A percentile compares a stretch with the other conserved stretches of the same genome.
These are phyloP conservation scores for Microchrysa polita DNA, from an alignment of 2,888 invertebrate genomes.

Conservation along the genomic window DNA sequence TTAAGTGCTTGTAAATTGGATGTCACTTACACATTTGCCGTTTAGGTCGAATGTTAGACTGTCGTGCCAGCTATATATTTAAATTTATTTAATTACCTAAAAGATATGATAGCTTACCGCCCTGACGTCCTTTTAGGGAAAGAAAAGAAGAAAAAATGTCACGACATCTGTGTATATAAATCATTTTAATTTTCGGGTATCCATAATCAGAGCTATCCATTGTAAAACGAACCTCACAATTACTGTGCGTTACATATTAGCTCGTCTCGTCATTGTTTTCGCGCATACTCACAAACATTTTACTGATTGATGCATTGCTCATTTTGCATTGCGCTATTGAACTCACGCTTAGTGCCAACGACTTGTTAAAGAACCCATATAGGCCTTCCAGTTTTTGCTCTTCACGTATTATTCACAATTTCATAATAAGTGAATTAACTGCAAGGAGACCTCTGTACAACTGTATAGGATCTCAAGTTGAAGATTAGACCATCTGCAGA, in stretches of 20 bases:
- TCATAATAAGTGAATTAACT: slow-evolving; percentile 29
- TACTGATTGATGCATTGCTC: slow-evolving; percentile 27
- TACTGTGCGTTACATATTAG: not conserved
- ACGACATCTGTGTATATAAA: too few species aligned
- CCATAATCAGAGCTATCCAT: not conserved
- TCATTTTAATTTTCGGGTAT: too few species aligned
- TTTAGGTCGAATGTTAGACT: too few species aligned
- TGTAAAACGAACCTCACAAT: not conserved
- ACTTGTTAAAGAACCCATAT: not conserved
- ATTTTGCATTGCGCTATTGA: not conserved
- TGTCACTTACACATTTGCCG: too few species aligned
- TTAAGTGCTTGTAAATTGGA: too few species aligned
- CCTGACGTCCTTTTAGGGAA: too few species aligned
- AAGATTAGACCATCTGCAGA: slow-evolving; percentile 33
- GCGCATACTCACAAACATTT: slow-evolving; percentile 10
- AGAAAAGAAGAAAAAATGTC: too few species aligned
- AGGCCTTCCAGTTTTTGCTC: slow-evolving; percentile 30
- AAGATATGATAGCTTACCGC: too few species aligned
- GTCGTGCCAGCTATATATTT: too few species aligned
- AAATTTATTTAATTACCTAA: too few species aligned
- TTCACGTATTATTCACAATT: not conserved
- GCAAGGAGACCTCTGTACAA: not conserved
- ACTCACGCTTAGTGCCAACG: not conserved
- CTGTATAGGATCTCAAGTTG: slow-evolving; percentile 32
- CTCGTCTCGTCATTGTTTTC: not conserved